Percentiles rank a stretch among this genome's conserved stretches.
phyloP scores from a whole-genome alignment of 2,888 invertebrate species.

The Tenthredo notha region DNA sequence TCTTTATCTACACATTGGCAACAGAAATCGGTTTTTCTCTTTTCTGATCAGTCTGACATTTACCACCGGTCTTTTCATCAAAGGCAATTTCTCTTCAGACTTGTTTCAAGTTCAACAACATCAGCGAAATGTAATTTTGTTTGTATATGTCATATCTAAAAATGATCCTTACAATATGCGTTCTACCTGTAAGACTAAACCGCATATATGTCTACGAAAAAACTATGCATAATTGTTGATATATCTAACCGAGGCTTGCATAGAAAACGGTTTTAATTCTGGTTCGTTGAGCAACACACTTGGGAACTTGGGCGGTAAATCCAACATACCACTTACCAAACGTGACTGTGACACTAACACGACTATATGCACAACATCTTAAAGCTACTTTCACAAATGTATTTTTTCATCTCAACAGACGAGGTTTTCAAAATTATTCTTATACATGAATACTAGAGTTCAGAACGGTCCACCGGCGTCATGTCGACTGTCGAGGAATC shows the following conservation, averaged over 20 bases:
- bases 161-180: background rate
- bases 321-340: slow-evolving; percentile 34
- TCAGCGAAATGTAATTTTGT: background rate
- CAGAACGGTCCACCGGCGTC: slow-evolving; percentile 37
- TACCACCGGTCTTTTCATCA: background rate
- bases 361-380: slow-evolving; percentile 35
- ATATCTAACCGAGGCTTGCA: background rate
- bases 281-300: slow-evolving; percentile 1
- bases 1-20: background rate
- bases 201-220: background rate
- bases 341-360: slow-evolving; percentile 7
- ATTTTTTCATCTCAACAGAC: slow-evolving; percentile 25
- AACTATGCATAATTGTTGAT: background rate
- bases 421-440: background rate
- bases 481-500: slow-evolving; percentile 34
- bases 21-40: background rate
- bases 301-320: slow-evolving; percentile 17
- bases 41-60: background rate
- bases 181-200: background rate
- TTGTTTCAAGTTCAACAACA: background rate
- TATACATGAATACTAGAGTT: slow-evolving; percentile 13
- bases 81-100: background rate
- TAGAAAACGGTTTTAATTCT: background rate
- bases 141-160: background rate
- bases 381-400: slow-evolving; percentile 36